These are phyloP conservation scores for Platichthys flesus DNA, from an alignment of 2,113 vertebrate species.

Conservation along the genomic window DNA sequence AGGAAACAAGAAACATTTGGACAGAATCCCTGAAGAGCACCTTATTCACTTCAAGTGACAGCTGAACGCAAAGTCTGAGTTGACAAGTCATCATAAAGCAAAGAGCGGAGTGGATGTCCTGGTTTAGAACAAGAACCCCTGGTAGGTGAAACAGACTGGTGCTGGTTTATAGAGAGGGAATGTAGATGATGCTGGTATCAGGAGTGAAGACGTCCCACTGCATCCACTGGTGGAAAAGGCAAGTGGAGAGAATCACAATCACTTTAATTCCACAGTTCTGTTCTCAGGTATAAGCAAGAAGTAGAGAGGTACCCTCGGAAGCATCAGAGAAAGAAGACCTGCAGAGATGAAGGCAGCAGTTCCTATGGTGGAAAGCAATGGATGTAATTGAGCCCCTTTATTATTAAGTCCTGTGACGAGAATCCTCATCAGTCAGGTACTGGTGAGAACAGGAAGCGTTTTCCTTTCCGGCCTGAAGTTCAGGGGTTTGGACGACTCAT, in stretches of 20 bases:
- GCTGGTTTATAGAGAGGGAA: conserved; percentile 60
- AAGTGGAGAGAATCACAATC: conserved; percentile 15
- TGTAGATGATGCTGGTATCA: conserved; percentile 62
- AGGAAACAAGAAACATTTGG: conserved; percentile 21
- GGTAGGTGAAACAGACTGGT: conserved; percentile 27
- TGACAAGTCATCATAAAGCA: background rate
- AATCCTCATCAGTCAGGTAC: conserved; percentile 17
- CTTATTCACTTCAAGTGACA: conserved; percentile 36
- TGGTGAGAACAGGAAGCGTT: background rate
- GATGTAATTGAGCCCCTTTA: conserved; percentile 33
- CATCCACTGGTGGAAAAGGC: conserved; percentile 30
- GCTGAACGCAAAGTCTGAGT: conserved; percentile 18
- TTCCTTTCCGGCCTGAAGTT: conserved; percentile 1
- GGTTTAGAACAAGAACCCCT: conserved; percentile 39
- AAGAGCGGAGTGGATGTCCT: background rate
- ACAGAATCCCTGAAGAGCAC: conserved; percentile 71
- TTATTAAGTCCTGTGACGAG: conserved; percentile 18
- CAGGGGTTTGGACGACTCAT: conserved; percentile 14
- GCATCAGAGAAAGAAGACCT: conserved; percentile 38
- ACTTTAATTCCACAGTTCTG: conserved; percentile 21
- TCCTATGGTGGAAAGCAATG: conserved; percentile 44
- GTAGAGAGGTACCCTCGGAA: conserved; percentile 46
- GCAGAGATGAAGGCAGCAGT: conserved; percentile 41
- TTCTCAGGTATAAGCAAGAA: conserved; percentile 19
- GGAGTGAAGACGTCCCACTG: conserved; percentile 25